These are phyloP conservation scores for Hormaphis cornu DNA, from an alignment of 1,140 invertebrate genomes.

Conservation along the genomic window DNA sequence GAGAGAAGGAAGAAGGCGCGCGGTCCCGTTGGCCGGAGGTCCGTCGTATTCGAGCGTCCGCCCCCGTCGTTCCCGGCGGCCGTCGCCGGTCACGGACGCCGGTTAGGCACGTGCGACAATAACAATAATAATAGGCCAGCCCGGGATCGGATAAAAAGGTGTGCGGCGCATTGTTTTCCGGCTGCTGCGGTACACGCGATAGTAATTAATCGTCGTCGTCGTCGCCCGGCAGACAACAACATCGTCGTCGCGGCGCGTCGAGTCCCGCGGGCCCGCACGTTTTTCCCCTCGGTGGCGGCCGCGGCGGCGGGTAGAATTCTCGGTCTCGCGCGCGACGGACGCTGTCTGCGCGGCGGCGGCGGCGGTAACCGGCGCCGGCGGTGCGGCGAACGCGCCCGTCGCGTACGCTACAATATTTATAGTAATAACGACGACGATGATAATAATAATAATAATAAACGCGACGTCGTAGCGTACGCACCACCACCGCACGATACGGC, in stretches of 20 bases:
- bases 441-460: too few relatives aligned
- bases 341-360: slow-evolving; percentile 13
- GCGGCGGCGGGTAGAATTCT: slow-evolving; percentile 1
- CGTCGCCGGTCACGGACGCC: too few relatives aligned
- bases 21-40: too few relatives aligned
- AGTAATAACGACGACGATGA: neutral
- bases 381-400: slow-evolving; percentile 8
- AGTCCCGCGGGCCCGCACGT: neutral
- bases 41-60: too few relatives aligned
- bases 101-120: too few relatives aligned
- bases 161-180: too few relatives aligned
- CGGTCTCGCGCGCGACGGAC: slow-evolving; percentile 12
- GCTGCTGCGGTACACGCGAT: too few relatives aligned
- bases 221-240: slow-evolving; percentile 18
- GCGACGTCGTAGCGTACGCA: neutral
- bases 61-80: too few relatives aligned
- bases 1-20: too few relatives aligned
- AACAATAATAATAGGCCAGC: too few relatives aligned
- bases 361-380: neutral
- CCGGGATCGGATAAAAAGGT: too few relatives aligned
- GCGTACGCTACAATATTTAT: neutral
- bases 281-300: neutral
- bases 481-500: neutral
- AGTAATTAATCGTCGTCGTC: slow-evolving; percentile 7
- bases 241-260: neutral